phyloP scores from a whole-genome alignment of 2,113 vertebrate genomes.

The Paradoxurus hermaphroditus region DNA sequence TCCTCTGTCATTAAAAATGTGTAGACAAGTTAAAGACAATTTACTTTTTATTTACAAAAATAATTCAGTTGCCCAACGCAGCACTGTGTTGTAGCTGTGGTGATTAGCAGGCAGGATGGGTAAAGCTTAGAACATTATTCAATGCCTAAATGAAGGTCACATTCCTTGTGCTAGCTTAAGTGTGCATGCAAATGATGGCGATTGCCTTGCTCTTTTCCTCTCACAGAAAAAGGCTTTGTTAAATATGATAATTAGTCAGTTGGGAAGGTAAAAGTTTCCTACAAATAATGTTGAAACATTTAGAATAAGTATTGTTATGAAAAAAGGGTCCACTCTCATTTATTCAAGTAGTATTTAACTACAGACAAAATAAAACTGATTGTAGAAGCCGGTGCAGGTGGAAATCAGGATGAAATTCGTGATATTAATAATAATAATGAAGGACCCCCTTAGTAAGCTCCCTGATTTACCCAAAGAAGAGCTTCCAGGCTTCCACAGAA shows the following conservation, averaged over 20 bases:
- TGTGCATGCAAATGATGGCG: conserved; percentile 43
- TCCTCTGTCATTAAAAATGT: neutral
- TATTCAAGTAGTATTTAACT: neutral
- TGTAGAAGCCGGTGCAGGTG: neutral
- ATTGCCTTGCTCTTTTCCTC: neutral
- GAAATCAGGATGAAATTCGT: neutral
- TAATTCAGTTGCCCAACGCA: neutral
- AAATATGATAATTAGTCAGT: conserved; percentile 54
- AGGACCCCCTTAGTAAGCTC: neutral
- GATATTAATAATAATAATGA: neutral
- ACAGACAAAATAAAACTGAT: neutral
- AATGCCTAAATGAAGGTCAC: conserved; percentile 45
- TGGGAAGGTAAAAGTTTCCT: conserved; percentile 32
- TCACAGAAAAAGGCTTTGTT: conserved; percentile 32
- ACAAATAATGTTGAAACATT: neutral
- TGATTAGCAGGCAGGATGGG: conserved; percentile 53
- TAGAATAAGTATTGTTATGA: neutral
- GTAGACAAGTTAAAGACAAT: conserved; percentile 22
- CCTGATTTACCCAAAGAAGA: neutral
- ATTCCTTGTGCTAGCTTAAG: neutral
- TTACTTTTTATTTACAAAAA: conserved; percentile 54
- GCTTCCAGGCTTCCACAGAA: neutral
- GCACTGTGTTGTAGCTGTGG: neutral
- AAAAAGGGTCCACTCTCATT: neutral
- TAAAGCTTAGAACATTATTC: conserved; percentile 41